A percentile compares a stretch with the other conserved stretches of the same genome.
Evolutionary conservation across 2,888 invertebrate species (phyloP).

Genomic region (Athrips mouffetella): DNA sequence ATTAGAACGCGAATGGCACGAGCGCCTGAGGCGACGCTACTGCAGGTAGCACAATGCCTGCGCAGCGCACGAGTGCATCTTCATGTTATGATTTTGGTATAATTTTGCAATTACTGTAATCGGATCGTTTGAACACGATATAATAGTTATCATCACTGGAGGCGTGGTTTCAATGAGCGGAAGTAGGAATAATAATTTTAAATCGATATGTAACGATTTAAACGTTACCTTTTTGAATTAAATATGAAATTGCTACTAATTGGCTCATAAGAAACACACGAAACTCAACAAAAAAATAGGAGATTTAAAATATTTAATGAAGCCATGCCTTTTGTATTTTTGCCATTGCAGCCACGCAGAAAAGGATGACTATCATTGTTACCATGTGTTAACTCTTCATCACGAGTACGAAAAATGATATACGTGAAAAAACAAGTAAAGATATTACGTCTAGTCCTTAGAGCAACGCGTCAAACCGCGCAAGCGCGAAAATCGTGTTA

Average conservation of each 20-base stretch:
- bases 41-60: slow-evolving; percentile 41
- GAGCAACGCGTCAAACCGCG: too few species aligned
- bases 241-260: background rate
- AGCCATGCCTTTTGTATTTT: too few species aligned
- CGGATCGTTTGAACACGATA: slow-evolving; percentile 25
- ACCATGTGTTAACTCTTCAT: too few species aligned
- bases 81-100: slow-evolving; percentile 41
- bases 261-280: background rate
- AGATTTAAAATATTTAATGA: too few species aligned
- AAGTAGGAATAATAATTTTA: slow-evolving; percentile 35
- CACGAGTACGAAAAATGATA: too few species aligned
- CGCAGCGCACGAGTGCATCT: slow-evolving; percentile 33
- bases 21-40: slow-evolving; percentile 69
- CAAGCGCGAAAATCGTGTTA: too few species aligned
- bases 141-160: slow-evolving; percentile 24
- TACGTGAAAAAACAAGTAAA: too few species aligned
- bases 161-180: slow-evolving; percentile 36
- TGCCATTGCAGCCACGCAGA: too few species aligned
- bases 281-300: too few species aligned
- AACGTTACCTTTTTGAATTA: slow-evolving; percentile 5
- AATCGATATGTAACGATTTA: slow-evolving; percentile 7
- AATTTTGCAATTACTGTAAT: slow-evolving; percentile 44
- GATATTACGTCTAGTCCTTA: too few species aligned
- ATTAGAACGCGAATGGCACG: slow-evolving; percentile 71
- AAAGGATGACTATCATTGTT: too few species aligned